Base-by-base conservation (phyloP, 2,113 vertebrate species). In the Camelus dromedarius region DNA sequence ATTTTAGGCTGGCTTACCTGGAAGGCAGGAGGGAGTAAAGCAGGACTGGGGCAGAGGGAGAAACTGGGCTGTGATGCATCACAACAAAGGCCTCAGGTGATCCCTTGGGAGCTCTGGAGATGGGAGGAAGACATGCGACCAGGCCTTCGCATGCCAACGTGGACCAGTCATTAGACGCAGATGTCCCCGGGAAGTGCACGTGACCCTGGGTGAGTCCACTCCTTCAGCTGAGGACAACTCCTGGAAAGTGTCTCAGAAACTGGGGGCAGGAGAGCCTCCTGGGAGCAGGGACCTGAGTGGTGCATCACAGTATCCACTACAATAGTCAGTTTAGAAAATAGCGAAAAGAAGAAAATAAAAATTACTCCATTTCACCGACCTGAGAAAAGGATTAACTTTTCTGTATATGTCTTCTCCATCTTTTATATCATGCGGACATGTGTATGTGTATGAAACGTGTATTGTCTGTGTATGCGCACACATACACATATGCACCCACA, bases 51-150 rank as follows among this genome's bases (percentile, higher is more conserved):
- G 28, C 38, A 22, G 67, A 89, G 20, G 48, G n/a, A 90, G 24
- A 38, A n/a, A 52, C 0, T 2, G 28, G 79, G 62, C 7, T 15
- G 2, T 14, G 66, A 38, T 24, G 24, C 4, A n/a, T 60, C 3
- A 11, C 4, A 48, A 14, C 73, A n/a, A 48, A 58, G 46, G 35
- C 48, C 35, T 69, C 11, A 6, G 82, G 28, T 1, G 11, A 38
- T 42, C 52, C 4, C 9, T 0, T 0, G 13, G 60, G 22, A 16
- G 16, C 20, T 52, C 24, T 0, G 19, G 30, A 46, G 10, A 30
- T 42, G 46, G 48, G 75, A 11, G 9, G 5, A 35, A n/a, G 79
- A 28, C 20, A 8, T n/a, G 13, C 72, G 58, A 26, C n/a, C 20
- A 16, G 77, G 30, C 26, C 48, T 62, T 38, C 30, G 1, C 8